Evolutionary conservation across 2,797 vertebrate species (phyloP), one percentile per base, ranked within the genome.

Genomic region (Spheniscus humboldti): DNA sequence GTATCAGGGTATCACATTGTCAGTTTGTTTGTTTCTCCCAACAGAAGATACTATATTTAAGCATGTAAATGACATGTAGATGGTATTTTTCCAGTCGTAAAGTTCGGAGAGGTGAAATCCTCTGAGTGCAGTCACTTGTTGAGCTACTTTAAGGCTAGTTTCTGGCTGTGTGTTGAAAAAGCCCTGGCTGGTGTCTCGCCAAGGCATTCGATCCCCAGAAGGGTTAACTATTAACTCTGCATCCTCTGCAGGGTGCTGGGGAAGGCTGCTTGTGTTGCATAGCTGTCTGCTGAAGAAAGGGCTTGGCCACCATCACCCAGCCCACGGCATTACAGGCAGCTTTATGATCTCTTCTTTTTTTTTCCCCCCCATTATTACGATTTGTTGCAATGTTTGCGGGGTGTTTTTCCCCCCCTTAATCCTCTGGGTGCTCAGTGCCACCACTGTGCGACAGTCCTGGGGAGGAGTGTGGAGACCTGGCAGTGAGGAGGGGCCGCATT

Each of bases 11-110:
- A 87, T 96, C 97, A 73, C 92, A 97, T 96, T 96, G 93, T 97
- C 94, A 83, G 94, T 96, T 95, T 98, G 91, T 97, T 96, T 97
- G 86, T 97, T 96, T 97, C 96, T 97, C 97, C 93, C 91, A 97
- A 94, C 96, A 97, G 97, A 96, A 96, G 96, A 92, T 97, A 90
- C 98, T 98, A 98, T 98, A 98, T 98, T 98, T 98, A 98, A 98
- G 97, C 97, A 96, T 96, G 96, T 96, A 98, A 98, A 97, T 98
- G 97, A 98, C 97, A 98, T 97, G 96, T 95, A 97, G 96, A 97
- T 97, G 97, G 97, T 97, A 97, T 98, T 98, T 98, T 98, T 97
- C 97, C 97, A 97, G 94, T 97, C 96, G 19, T 97, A 97, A 97
- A 98, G 94, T 95, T 97, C n/a, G 31, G 93, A 97, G 97, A 97